A percentile compares a stretch with the other conserved stretches of the same genome.
Conservation (phyloP, 2,113 vertebrate genomes). For the human region GRCh38 chr6:127176001-127176500, state of each 20-base stretch:
- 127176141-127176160: constrained; percentile 78
- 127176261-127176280: constrained; percentile 70
- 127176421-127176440: constrained; percentile 22
- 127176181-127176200: constrained; percentile 70
- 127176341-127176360: constrained; percentile 69
- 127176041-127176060: constrained; percentile 66
- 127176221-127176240: constrained; percentile 76
- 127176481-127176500: neutral
- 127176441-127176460: neutral
- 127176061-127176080: constrained; percentile 65
- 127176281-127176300: constrained; percentile 63
- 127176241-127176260: constrained; percentile 65
- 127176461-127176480: constrained; percentile 20
- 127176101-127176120: constrained; percentile 68
- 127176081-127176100: constrained; percentile 54
- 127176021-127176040: constrained; percentile 56
- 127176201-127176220: constrained; percentile 73
- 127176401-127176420: neutral
- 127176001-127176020: constrained; percentile 48
- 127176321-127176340: constrained; percentile 64
- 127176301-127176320: constrained; percentile 58
- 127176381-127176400: neutral
- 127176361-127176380: constrained; percentile 59
- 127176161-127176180: constrained; percentile 66
- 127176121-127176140: constrained; percentile 68